Base-by-base conservation (phyloP, 2,888 invertebrate genomes). In the Chromoteleia sp. region DNA sequence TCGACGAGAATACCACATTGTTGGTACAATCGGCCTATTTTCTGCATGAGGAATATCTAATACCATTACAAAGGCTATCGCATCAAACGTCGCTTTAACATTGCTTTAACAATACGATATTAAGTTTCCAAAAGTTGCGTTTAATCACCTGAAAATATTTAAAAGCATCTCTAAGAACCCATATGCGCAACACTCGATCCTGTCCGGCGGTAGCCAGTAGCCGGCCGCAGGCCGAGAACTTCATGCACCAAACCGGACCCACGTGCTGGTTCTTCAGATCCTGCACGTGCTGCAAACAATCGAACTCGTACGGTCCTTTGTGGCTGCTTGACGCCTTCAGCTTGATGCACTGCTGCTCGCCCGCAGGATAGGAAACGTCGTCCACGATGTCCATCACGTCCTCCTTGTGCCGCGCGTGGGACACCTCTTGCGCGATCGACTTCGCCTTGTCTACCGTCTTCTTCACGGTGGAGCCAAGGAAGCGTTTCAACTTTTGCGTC, bases 191-290 rank as follows among this genome's bases (percentile, higher is more conserved):
- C 82, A 98, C 95, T 85, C 96, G 95, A 93, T 99, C 99, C 93
- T 99, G 98, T 0, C 99, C 99, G 67, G 99, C 99, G 0, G 99
- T 99, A 21, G 99, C 99, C 87, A 99, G 92, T 81, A 99, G 93
- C 10, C 98, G 94, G 0, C 99, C 99, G 93, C 99, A 99, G 71
- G 96, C 96, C 70, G 98, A 98, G 92, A 99, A 99, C 92, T 98
- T 98, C 96, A 99, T 98, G 89, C 98, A 98, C 99, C 99, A 99
- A 85, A 99, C 97, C 0, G 99, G 98, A 50, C 98, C 98, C 8
- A 95, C 94, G 91, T 98, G 98, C 73, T 96, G 97, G 0, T 95
- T 95, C 75, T 95, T 95, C 86, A 98, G 93, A 85, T 96, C 98
- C 93, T 97, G 97, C 0, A 99, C 97, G 86, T 98, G 96, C 89